Percentiles rank a stretch among this genome's conserved stretches.
Evolutionary conservation across 2,797 vertebrate species (phyloP).

Genomic region (Spinus pinus): DNA sequence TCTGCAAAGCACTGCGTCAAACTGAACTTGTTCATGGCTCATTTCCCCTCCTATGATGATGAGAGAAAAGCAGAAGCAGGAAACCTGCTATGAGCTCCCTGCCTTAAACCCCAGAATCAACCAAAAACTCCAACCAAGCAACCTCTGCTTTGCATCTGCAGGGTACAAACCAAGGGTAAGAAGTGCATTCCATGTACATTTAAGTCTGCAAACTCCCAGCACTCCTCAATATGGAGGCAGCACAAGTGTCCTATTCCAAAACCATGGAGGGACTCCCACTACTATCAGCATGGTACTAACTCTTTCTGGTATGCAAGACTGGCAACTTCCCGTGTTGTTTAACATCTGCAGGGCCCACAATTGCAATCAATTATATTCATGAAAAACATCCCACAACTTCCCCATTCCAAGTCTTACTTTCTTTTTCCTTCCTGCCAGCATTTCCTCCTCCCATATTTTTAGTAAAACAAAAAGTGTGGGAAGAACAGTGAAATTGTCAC

Average conservation of each 20-base stretch:
- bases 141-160: not conserved
- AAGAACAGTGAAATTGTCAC: not conserved
- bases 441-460: not conserved
- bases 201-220: not conserved
- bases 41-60: not conserved
- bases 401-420: not conserved
- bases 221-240: not conserved
- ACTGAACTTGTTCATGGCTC: not conserved
- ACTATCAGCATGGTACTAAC: not conserved
- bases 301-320: not conserved
- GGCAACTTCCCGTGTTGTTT: not conserved
- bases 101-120: not conserved
- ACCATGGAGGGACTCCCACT: not conserved
- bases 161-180: not conserved
- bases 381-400: not conserved
- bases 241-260: not conserved
- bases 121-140: not conserved
- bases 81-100: not conserved
- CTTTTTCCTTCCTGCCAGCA: slow-evolving; percentile 1
- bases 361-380: not conserved
- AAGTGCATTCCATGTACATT: not conserved
- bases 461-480: not conserved
- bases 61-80: not conserved
- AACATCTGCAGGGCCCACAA: not conserved
- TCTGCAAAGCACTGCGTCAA: not conserved